Evolutionary conservation across 2,797 vertebrate species (phyloP), one percentile per base, ranked within the genome.

Genomic region (Eutrigla gurnardus): DNA sequence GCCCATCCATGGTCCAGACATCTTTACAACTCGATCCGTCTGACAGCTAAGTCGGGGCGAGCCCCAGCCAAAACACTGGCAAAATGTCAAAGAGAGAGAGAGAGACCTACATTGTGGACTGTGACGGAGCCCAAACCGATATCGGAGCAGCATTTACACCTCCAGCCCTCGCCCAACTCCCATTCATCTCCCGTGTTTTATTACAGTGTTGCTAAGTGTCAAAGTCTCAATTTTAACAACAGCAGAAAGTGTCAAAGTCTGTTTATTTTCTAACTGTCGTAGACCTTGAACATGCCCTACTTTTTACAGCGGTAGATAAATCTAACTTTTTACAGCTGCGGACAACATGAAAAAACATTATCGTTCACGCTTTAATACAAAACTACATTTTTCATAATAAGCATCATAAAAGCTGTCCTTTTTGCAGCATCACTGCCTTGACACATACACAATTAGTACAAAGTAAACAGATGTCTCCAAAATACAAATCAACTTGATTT

Each of bases 21-120:
- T 87, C 84, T 83, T 81, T 85, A 88, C 81, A 78, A 84, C 81
- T 59, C 68, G 73, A 85, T 87, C 87, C 60, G 80, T 82, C 82
- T 71, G 74, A 70, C 11, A 62, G 65, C 65, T 33, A 11, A 77
- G 43, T 86, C 53, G 35, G 70, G 67, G 43, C 50, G 57, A 85
- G 68, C 58, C 71, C 68, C 75, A 72, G 80, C 80, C 80, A 72
- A 85, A 85, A 85, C 75, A 79, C 78, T 88, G 88, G 86, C 88
- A 80, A 54, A 2, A 11, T 15, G 78, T 86, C 86, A 86, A 80
- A 18, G 50, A 35, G 53, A 36, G 43, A 32, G 15, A 32, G 54
- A 15, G 73, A 45, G 43, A 18, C 58, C 39, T 17, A 35, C 60
- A 47, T 46, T n/a, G 60, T 63, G 42, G 58, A 32, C 12, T 32